Percentiles rank a stretch among this genome's conserved stretches.
phyloP scores from a whole-genome alignment of 2,888 invertebrate species.

The Archaeoteleia sp. region DNA sequence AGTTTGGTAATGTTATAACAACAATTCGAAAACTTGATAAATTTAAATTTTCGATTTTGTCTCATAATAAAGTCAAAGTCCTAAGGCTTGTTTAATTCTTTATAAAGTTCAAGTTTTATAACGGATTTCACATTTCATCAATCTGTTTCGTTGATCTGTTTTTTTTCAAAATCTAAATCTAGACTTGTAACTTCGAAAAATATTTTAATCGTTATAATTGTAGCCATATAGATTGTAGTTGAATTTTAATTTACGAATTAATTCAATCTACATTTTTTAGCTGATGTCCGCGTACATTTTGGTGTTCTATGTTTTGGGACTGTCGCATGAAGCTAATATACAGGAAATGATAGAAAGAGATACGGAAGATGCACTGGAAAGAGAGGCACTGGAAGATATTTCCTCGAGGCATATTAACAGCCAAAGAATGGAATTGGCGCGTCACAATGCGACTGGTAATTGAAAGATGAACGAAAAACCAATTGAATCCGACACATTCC shows the following conservation, averaged over 20 bases:
- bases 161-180: too few species aligned
- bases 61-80: too few species aligned
- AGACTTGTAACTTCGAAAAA: too few species aligned
- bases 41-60: too few species aligned
- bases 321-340: slow-evolving; percentile 74
- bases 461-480: slow-evolving; percentile 11
- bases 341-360: slow-evolving; percentile 74
- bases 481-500: too few species aligned
- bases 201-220: too few species aligned
- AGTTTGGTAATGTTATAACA: too few species aligned
- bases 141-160: background rate
- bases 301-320: slow-evolving; percentile 70
- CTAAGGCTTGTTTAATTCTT: background rate
- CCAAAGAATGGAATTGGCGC: slow-evolving; percentile 73
- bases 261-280: slow-evolving; percentile 60
- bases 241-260: too few species aligned
- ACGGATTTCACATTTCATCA: too few species aligned
- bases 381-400: slow-evolving; percentile 71
- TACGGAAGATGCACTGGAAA: slow-evolving; percentile 73
- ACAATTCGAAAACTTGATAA: too few species aligned
- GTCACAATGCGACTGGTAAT: slow-evolving; percentile 73
- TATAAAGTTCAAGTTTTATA: background rate
- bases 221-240: too few species aligned
- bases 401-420: slow-evolving; percentile 72
- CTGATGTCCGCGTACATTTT: slow-evolving; percentile 70